Base-by-base conservation (phyloP, 2,113 vertebrate genomes). In the Platysteira castanea region DNA sequence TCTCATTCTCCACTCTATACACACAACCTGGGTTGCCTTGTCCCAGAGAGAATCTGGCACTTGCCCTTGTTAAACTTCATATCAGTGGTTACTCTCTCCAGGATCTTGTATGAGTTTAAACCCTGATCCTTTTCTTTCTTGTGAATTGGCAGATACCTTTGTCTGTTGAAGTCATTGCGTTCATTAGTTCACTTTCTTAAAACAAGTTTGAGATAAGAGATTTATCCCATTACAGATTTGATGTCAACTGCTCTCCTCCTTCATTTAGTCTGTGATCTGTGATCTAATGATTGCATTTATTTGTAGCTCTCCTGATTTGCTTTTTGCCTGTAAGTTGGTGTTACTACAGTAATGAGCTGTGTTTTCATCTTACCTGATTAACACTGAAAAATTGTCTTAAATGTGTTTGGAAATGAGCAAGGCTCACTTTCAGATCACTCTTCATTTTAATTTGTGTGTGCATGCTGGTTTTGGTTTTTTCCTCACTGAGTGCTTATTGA, bases 401-500 rank as follows among this genome's bases (percentile, higher is more conserved):
- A 78, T 86, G 50, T 49, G 6, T 84, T 95, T 90, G 88, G 93
- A 95, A 96, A 84, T 64, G 78, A 92, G 50, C 28, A 16, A 70
- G 22, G 31, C 80, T 93, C 2, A n/a, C 37, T 95, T 95, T 91
- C 60, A 85, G 54, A 87, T 92, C 15, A 44, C 81, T 70, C 41
- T 77, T 87, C 93, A 91, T 93, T 70, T 91, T 95, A 92, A 77
- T 93, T 85, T 61, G 80, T 42, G 30, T 67, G 56, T 93, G 74
- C 74, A 89, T 94, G 91, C 85, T 92, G 86, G 39, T 87, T 92
- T 93, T 92, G 93, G 37, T 87, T 93, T 82, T 84, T 94, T 82
- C 71, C 82, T 95, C 30, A 30, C 67, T 56, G 90, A 90, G 74
- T 95, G 60, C 67, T 96, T 96, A 96, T 95, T 97, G 95, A 94